Conservation (phyloP, 2,113 vertebrate species). For the Apteryx mantelli region DNA sequence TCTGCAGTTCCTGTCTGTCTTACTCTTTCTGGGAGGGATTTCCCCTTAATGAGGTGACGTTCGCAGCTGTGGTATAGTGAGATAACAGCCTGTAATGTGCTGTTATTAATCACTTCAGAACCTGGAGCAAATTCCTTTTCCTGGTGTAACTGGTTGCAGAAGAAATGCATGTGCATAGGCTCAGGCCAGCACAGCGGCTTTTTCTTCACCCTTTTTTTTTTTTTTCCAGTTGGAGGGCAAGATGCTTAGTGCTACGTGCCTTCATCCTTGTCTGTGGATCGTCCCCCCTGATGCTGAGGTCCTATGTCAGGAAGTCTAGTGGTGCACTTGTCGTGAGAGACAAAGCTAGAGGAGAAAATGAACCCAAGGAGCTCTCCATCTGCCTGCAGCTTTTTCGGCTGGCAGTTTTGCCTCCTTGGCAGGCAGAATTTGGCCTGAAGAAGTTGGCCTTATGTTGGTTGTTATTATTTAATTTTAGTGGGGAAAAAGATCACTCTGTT, state of each 20-base stretch:
- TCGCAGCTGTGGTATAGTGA: not conserved
- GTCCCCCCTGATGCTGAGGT: not conserved
- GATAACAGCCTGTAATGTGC: not conserved
- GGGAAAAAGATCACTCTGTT: not conserved
- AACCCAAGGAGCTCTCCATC: not conserved
- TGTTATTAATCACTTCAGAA: not conserved
- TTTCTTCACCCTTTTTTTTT: not conserved
- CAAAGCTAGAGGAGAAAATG: not conserved
- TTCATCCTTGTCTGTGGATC: not conserved
- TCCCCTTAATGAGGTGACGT: not conserved
- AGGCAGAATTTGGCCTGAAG: not conserved
- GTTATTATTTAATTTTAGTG: not conserved
- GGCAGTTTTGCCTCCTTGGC: not conserved
- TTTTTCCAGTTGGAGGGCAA: not conserved
- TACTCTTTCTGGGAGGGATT: not conserved
- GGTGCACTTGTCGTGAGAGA: not conserved
- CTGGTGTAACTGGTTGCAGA: not conserved
- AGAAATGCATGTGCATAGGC: not conserved
- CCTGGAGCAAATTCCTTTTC: not conserved
- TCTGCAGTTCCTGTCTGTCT: not conserved
- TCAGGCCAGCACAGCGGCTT: not conserved
- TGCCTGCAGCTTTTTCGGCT: not conserved
- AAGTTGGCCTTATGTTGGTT: not conserved
- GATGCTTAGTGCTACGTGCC: not conserved
- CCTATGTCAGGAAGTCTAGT: not conserved